Evolutionary conservation across 2,888 invertebrate species (phyloP).

Genomic region (Sisyra nigra): DNA sequence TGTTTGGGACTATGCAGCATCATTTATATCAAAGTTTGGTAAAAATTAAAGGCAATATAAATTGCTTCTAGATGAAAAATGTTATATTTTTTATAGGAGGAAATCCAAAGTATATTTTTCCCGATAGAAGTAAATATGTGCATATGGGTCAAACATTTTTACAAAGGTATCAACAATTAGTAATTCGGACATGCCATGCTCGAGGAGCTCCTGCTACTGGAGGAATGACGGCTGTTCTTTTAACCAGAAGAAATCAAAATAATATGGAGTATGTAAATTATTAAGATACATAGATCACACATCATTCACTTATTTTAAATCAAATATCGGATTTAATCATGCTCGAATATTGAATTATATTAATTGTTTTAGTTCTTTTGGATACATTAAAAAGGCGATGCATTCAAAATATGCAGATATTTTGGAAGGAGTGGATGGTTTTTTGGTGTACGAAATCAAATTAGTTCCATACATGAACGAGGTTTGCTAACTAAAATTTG

Average conservation of each 20-base stretch:
- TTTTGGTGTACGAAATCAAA: conserved; percentile 49
- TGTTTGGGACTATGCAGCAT: conserved; percentile 57
- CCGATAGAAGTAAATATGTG: conserved; percentile 51
- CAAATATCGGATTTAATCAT: not conserved
- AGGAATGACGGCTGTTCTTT: conserved; percentile 48
- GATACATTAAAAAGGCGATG: conserved; percentile 29
- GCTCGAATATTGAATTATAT: no score
- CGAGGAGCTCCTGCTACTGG: conserved; percentile 47
- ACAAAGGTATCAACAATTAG: conserved; percentile 40
- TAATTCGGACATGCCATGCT: conserved; percentile 39
- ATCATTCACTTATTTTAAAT: not conserved
- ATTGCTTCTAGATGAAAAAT: not conserved
- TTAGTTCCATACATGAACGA: conserved; percentile 39
- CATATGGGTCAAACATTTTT: conserved; percentile 47
- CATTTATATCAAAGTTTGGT: conserved; percentile 48
- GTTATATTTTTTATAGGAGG: conserved; percentile 26
- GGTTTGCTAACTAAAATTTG: no score
- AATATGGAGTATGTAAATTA: conserved; percentile 19
- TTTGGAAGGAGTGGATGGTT: conserved; percentile 44
- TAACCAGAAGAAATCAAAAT: conserved; percentile 23
- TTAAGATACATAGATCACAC: not conserved
- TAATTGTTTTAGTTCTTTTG: conserved; percentile 26
- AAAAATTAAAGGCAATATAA: no score
- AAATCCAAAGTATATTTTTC: conserved; percentile 39
- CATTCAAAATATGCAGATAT: conserved; percentile 38